These are phyloP conservation scores for Onychostruthus taczanowskii DNA, from an alignment of 2,113 vertebrate genomes.

Conservation along the genomic window DNA sequence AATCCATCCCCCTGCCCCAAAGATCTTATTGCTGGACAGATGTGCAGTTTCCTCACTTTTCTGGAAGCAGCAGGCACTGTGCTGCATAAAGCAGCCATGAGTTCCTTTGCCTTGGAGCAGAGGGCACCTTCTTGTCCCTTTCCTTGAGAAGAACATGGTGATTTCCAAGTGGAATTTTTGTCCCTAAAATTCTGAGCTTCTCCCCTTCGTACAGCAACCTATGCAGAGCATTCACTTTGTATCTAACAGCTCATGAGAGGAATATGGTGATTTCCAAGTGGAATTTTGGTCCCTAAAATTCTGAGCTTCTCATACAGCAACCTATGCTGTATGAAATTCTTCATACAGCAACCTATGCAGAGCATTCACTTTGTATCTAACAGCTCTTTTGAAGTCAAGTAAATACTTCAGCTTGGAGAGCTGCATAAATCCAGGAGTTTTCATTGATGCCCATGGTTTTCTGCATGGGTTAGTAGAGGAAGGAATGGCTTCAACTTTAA, in stretches of 20 bases:
- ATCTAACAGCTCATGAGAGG: not conserved
- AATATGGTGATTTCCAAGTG: no score
- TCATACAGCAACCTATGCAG: not conserved
- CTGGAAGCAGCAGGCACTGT: not conserved
- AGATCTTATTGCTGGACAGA: not conserved
- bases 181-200: not conserved
- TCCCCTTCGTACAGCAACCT: not conserved
- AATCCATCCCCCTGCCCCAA: fast-evolving
- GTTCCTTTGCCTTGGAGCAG: not conserved
- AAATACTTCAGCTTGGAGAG: not conserved
- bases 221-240: not conserved
- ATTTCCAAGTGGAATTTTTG: not conserved
- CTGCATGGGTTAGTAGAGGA: not conserved
- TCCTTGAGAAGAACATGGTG: not conserved
- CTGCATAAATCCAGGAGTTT: not conserved
- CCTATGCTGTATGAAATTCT: not conserved
- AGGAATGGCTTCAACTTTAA: not conserved
- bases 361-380: not conserved
- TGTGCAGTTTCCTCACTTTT: not conserved
- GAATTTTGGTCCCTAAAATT: no score
- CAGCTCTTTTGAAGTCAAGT: not conserved
- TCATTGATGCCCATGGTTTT: not conserved
- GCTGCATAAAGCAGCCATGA: not conserved
- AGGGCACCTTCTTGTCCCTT: not conserved
- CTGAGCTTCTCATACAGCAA: not conserved